Percentiles rank a stretch among this genome's conserved stretches.
Conservation (phyloP, 2,888 invertebrate species). For the Meiosimyza decipiens region DNA sequence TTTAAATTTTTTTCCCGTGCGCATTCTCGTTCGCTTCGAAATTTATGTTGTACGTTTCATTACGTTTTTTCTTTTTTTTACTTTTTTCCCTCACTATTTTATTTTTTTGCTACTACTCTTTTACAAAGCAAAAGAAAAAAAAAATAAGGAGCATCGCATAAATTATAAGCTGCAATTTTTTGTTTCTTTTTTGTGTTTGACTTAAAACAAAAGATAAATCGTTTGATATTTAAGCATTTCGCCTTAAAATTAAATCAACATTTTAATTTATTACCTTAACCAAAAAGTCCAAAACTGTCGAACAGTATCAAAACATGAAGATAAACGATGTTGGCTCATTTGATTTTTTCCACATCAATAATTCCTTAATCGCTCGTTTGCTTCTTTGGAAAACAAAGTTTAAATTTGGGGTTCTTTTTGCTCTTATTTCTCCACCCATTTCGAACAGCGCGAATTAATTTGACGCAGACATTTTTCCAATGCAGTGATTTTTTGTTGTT, state of each 20-base stretch:
- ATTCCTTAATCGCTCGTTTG: too few relatives aligned
- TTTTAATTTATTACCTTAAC: too few relatives aligned
- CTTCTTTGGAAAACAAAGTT: too few relatives aligned
- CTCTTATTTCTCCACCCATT: too few relatives aligned
- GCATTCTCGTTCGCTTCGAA: slow-evolving; percentile 23
- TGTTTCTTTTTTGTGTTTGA: neutral
- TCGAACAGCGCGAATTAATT: neutral
- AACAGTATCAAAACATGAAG: too few relatives aligned
- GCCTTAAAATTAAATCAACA: too few relatives aligned
- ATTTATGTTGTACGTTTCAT: slow-evolving; percentile 24
- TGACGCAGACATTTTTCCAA: slow-evolving; percentile 9
- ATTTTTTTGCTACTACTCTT: slow-evolving; percentile 1
- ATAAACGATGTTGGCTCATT: too few relatives aligned
- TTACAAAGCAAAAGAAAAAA: neutral
- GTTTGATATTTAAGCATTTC: too few relatives aligned
- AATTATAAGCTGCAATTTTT: slow-evolving; percentile 2
- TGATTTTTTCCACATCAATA: too few relatives aligned
- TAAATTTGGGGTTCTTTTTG: too few relatives aligned
- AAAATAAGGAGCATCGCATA: neutral
- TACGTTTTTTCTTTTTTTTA: slow-evolving; percentile 35
- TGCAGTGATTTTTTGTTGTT: neutral
- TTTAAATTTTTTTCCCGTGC: slow-evolving; percentile 48
- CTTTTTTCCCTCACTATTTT: neutral
- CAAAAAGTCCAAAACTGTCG: too few relatives aligned
- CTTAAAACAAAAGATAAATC: too few relatives aligned